A percentile compares a stretch with the other conserved stretches of the same genome.
Evolutionary conservation across 1,140 invertebrate species (phyloP).

Genomic region (Eufriesea mexicana): DNA sequence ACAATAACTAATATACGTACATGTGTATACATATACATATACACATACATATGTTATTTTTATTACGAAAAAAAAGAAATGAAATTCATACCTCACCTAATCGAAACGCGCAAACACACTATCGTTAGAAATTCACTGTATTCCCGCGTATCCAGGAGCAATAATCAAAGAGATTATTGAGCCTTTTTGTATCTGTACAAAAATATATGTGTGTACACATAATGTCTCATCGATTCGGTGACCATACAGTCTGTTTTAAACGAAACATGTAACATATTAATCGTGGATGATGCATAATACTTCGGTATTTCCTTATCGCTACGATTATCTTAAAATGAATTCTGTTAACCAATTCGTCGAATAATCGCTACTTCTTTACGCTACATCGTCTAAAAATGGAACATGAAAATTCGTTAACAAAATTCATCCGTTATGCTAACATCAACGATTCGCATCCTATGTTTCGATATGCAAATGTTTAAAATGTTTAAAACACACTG

Average conservation of each 20-base stretch:
- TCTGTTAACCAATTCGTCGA: constrained; percentile 32
- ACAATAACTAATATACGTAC: constrained; percentile 24
- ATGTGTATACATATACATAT: neutral
- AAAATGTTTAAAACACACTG: constrained; percentile 76
- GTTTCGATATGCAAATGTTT: constrained; percentile 66
- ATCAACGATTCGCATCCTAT: constrained; percentile 27
- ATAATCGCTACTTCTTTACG: constrained; percentile 4
- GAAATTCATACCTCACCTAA: constrained; percentile 12
- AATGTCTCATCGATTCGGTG: constrained; percentile 68
- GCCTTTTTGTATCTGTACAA: constrained; percentile 68
- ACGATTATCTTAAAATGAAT: constrained; percentile 6
- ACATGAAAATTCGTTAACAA: constrained; percentile 23
- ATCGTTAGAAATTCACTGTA: constrained; percentile 54
- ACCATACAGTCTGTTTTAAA: constrained; percentile 78
- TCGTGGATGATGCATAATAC: constrained; percentile 22
- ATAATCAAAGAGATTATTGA: constrained; percentile 55
- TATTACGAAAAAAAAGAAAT: constrained; percentile 30
- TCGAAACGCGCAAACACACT: constrained; percentile 27
- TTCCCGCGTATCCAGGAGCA: constrained; percentile 29
- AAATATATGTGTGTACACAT: constrained; percentile 73
- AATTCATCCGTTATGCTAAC: constrained; percentile 31
- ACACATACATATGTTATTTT: constrained; percentile 3
- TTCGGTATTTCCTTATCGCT: neutral
- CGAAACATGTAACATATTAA: constrained; percentile 64
- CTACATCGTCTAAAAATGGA: constrained; percentile 33